Percentiles rank a stretch among this genome's conserved stretches.
Evolutionary conservation across 1,140 invertebrate genomes (phyloP).

Genomic region (Diuraphis noxia): DNA sequence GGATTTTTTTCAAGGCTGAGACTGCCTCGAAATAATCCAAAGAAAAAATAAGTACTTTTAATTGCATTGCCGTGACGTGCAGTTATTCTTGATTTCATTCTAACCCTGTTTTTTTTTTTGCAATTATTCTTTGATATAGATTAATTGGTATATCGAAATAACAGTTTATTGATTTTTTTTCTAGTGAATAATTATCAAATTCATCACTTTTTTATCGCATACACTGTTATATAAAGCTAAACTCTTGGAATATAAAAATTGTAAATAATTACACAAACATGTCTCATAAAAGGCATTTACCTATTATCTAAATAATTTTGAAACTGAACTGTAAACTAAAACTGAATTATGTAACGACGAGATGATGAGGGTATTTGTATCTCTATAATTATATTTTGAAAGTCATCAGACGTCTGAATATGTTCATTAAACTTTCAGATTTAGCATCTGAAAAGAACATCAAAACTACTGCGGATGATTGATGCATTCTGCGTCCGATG

Average conservation of each 20-base stretch:
- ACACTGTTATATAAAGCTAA: not conserved
- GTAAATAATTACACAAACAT: not conserved
- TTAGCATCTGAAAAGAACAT: not conserved
- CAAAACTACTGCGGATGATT: not conserved
- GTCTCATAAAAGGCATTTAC: not conserved
- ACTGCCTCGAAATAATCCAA: not conserved
- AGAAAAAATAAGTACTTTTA: not conserved
- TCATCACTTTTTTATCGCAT: not conserved
- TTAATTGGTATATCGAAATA: not conserved
- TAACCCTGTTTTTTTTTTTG: not conserved
- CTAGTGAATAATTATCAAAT: not conserved
- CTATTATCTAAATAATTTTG: not conserved
- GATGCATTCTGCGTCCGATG: not conserved
- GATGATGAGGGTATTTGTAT: not conserved
- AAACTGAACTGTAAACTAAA: not conserved
- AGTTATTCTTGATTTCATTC: not conserved
- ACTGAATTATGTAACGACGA: not conserved
- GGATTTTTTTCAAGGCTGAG: not conserved
- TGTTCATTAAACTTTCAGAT: not conserved
- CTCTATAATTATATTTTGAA: not conserved
- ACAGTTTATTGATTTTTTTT: not conserved
- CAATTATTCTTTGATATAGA: not conserved
- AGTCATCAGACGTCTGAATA: not conserved
- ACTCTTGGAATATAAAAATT: not conserved
- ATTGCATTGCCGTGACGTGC: not conserved